Evolutionary conservation across 2,797 vertebrate genomes (phyloP).

Genomic region (Rhynchonycteris naso): DNA sequence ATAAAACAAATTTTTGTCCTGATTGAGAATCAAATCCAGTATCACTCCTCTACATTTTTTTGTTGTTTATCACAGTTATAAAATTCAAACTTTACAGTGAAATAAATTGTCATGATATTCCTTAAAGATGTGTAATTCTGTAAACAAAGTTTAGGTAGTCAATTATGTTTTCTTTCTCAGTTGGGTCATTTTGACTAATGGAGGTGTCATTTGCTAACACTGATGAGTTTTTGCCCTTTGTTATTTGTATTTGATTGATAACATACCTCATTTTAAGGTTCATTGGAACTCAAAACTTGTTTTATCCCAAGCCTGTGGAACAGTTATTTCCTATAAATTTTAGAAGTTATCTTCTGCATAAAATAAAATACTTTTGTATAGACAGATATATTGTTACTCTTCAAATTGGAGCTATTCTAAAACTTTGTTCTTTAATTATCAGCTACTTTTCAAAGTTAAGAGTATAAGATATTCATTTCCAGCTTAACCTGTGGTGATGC

Average conservation of each 20-base stretch:
- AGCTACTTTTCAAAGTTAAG: background rate
- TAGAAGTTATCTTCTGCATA: background rate
- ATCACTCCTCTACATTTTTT: background rate
- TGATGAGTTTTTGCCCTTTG: background rate
- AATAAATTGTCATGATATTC: background rate
- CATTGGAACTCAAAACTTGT: background rate
- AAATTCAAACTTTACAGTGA: background rate
- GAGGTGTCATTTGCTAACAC: background rate
- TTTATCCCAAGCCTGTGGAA: background rate
- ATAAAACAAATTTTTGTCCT: background rate
- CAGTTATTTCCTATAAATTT: background rate
- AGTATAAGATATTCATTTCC: background rate
- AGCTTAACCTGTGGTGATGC: no score
- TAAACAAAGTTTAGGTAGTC: background rate
- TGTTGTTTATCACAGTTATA: background rate
- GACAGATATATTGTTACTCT: background rate
- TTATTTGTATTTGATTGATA: background rate
- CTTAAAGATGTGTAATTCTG: background rate
- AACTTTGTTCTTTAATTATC: background rate
- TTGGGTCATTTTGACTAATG: background rate
- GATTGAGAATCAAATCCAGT: background rate
- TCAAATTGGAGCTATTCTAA: background rate
- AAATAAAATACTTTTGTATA: background rate
- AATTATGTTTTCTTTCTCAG: background rate
- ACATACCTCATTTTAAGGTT: background rate